Conservation (phyloP, 2,888 invertebrate species). For the Drosophila stalkeri region DNA sequence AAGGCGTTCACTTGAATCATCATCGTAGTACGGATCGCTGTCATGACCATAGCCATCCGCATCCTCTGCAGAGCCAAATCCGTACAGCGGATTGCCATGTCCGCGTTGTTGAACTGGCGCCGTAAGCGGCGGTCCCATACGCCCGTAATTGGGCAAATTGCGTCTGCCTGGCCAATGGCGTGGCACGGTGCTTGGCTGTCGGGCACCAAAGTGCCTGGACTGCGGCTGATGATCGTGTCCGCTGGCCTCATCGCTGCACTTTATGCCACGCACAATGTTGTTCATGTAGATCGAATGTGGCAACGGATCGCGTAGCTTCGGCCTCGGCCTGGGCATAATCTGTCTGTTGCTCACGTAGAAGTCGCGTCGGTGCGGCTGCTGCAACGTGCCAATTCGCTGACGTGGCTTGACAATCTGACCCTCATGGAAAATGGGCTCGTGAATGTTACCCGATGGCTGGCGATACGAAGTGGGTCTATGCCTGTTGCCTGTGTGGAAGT, state of each 20-base stretch:
- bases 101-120: background rate
- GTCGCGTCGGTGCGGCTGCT: slow-evolving; percentile 42
- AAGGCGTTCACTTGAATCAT: slow-evolving; percentile 17
- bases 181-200: slow-evolving; percentile 1
- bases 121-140: background rate
- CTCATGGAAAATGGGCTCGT: slow-evolving; percentile 70
- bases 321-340: slow-evolving; percentile 63
- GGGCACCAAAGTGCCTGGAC: slow-evolving; percentile 13
- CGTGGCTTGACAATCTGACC: slow-evolving; percentile 61
- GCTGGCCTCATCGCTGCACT: slow-evolving; percentile 59
- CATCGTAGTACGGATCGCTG: slow-evolving; percentile 50
- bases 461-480: slow-evolving; percentile 37
- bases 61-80: slow-evolving; percentile 38
- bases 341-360: slow-evolving; percentile 68
- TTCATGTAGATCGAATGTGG: slow-evolving; percentile 72
- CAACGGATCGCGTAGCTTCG: slow-evolving; percentile 49
- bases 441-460: slow-evolving; percentile 67
- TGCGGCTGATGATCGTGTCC: background rate
- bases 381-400: slow-evolving; percentile 42
- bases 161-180: slow-evolving; percentile 32
- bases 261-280: slow-evolving; percentile 66
- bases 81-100: slow-evolving; percentile 12
- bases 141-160: background rate
- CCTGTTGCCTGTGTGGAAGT: slow-evolving; percentile 18
- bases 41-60: slow-evolving; percentile 38